A percentile compares a stretch with the other conserved stretches of the same genome.
phyloP scores from a whole-genome alignment of 2,113 vertebrate genomes.

The Prinia subflava region DNA sequence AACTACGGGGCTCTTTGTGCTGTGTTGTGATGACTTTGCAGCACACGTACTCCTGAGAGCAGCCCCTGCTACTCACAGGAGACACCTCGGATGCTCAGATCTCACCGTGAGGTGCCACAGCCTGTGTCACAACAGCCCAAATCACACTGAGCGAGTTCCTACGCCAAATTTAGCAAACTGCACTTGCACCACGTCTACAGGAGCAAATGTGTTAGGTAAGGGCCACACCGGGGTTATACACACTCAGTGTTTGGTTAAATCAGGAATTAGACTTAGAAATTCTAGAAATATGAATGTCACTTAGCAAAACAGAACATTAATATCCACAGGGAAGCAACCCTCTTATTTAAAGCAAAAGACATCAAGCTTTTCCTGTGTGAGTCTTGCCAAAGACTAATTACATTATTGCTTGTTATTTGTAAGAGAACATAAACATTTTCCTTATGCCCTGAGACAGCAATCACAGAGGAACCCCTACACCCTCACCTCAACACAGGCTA shows the following conservation, averaged over 20 bases:
- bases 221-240: neutral
- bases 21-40: neutral
- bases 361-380: neutral
- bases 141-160: neutral
- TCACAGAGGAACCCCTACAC: neutral
- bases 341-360: neutral
- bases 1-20: neutral
- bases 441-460: neutral
- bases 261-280: neutral
- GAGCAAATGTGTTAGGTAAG: neutral
- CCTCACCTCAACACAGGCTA: neutral
- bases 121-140: neutral
- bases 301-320: neutral
- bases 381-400: neutral
- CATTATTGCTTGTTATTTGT: neutral
- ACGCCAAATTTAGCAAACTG: neutral
- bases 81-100: neutral
- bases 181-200: rapidly evolving
- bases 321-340: neutral
- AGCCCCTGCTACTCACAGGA: neutral
- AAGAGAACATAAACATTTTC: neutral
- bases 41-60: neutral
- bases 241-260: neutral
- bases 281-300: neutral
- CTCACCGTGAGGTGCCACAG: neutral